Conservation (phyloP, 1,140 invertebrate species). For the Drosophila obscura region DNA sequence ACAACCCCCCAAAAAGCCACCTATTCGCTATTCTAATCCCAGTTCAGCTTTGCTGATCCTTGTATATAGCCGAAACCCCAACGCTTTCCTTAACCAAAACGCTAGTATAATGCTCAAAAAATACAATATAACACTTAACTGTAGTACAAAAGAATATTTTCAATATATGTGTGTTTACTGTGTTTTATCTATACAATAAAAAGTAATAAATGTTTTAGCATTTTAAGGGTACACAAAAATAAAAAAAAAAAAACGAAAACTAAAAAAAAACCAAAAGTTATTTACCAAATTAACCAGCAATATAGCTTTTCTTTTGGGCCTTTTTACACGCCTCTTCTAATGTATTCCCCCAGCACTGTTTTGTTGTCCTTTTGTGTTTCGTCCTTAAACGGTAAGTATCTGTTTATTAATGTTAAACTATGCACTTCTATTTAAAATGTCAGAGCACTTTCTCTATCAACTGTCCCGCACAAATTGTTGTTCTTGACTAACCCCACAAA, state of each 20-base stretch:
- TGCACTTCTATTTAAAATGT: constrained; percentile 15
- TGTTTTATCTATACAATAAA: constrained; percentile 44
- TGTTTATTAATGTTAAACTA: background rate
- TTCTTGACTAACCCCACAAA: constrained; percentile 51
- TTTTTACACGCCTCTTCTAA: constrained; percentile 19
- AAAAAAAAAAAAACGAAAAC: constrained; percentile 47
- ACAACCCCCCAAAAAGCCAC: constrained; percentile 2
- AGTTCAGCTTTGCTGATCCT: constrained; percentile 32
- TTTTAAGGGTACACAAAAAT: constrained; percentile 60
- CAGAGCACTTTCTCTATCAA: constrained; percentile 38
- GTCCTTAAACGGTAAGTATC: constrained; percentile 59
- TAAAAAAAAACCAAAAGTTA: constrained; percentile 15
- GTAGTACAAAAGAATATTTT: constrained; percentile 73
- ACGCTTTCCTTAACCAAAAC: constrained; percentile 75
- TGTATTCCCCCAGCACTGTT: constrained; percentile 32
- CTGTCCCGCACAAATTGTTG: constrained; percentile 53
- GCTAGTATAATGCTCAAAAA: constrained; percentile 62
- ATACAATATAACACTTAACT: constrained; percentile 56
- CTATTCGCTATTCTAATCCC: constrained; percentile 12
- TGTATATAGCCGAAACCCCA: constrained; percentile 56
- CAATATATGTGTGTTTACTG: constrained; percentile 54
- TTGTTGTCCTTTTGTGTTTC: constrained; percentile 28
- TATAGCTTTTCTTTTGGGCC: constrained; percentile 6
- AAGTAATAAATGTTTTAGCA: constrained; percentile 53
- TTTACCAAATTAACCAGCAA: constrained; percentile 41